A percentile compares a stretch with the other conserved stretches of the same genome.
phyloP scores from a whole-genome alignment of 2,797 vertebrate genomes.

The Rhinophrynus dorsalis region DNA sequence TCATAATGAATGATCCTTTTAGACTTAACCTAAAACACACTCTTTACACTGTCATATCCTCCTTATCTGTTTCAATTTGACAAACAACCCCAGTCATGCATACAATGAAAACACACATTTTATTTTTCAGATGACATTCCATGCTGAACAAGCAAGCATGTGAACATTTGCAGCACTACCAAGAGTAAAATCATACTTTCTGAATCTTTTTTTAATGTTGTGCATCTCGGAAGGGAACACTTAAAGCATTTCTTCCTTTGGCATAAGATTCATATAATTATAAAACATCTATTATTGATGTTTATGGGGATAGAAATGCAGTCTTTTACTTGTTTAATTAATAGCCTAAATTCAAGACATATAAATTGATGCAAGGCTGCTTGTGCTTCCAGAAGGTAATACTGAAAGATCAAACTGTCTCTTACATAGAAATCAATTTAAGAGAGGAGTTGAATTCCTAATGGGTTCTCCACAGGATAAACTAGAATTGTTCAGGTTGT shows the following conservation, averaged over 20 bases:
- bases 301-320: constrained; percentile 68
- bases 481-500: constrained; percentile 40
- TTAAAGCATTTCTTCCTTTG: constrained; percentile 60
- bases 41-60: constrained; percentile 11
- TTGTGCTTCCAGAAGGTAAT: constrained; percentile 42
- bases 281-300: constrained; percentile 66
- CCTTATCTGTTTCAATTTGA: constrained; percentile 28
- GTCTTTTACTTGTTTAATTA: constrained; percentile 69
- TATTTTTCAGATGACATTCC: constrained; percentile 8
- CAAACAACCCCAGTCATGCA: constrained; percentile 31
- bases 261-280: constrained; percentile 63
- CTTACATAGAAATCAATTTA: constrained; percentile 36
- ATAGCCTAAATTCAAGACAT: constrained; percentile 67
- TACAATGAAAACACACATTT: constrained; percentile 29
- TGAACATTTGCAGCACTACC: constrained; percentile 14
- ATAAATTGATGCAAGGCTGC: constrained; percentile 59
- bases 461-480: constrained; percentile 28
- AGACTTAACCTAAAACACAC: constrained; percentile 2
- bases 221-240: constrained; percentile 63
- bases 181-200: constrained; percentile 60
- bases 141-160: background rate
- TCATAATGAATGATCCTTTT: constrained; percentile 2
- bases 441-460: constrained; percentile 33
- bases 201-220: constrained; percentile 69
- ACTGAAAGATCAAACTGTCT: constrained; percentile 41